Evolutionary conservation across 1,140 invertebrate species (phyloP), one percentile per base, ranked within the genome.

Genomic region (Trichogramma pretiosum): DNA sequence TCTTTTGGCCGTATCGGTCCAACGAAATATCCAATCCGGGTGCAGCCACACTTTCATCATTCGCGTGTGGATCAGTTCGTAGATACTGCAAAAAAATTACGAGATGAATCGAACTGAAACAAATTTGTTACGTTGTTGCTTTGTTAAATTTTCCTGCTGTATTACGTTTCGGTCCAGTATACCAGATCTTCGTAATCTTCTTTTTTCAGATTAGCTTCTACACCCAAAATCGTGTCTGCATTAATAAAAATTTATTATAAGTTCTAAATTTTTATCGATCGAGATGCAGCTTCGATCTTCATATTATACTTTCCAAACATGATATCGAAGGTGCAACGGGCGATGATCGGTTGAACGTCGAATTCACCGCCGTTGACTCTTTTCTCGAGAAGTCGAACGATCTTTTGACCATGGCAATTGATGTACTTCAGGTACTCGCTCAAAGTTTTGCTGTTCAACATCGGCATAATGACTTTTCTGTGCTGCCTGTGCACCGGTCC

Each of bases 31-130:
- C 3, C 73, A 61, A 32, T 81, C 69, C 9, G 73, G 64, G 63
- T 81, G 80, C 2, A 79, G 59, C 64, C 78, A 79, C 35, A 82
- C 81, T 30, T 72, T 70, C 4, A 74, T 70, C 62, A 80, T 74
- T 52, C 82, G 68, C 3, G 62, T 54, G 36, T 73, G 69, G 4
- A 74, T 47, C 14, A 72, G 46, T 5, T 68, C 61, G 48, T 73
- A 73, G 3, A 70, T 55, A 38, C 70, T 75, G 56, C 2, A 59
- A 62, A 60, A 23, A 36, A 38, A 5, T 1, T 37, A 9, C 16
- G 3, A 41, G 4, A 43, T 23, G 17, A 16, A 42, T 41, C 13
- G 30, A 10, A 8, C 18, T 28, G 5, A 11, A 11, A 28, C 5
- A 28, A 28, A 7, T 28, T 28, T 11, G 24, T 7, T n/a, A n/a